Conservation (phyloP, 2,888 invertebrate genomes). For the Blera fallax region DNA sequence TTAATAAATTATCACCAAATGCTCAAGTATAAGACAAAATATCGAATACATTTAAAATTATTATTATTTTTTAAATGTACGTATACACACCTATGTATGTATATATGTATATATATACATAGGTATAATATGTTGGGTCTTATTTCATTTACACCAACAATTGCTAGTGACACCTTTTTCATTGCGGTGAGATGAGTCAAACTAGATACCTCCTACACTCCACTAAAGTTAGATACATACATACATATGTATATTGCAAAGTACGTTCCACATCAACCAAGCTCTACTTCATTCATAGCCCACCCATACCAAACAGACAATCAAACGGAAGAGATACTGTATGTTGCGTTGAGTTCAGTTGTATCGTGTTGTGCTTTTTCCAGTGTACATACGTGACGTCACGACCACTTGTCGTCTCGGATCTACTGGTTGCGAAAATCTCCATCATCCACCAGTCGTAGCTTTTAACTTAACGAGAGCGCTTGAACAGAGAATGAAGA, state of each 20-base stretch:
- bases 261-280: conserved; percentile 22
- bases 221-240: conserved; percentile 8
- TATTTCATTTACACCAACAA: conserved; percentile 39
- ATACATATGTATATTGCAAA: conserved; percentile 17
- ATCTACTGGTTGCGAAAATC: conserved; percentile 56
- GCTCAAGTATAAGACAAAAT: too few species aligned
- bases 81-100: not conserved
- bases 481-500: conserved; percentile 37
- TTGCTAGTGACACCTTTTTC: not conserved
- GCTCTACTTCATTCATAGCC: conserved; percentile 29
- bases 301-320: conserved; percentile 43
- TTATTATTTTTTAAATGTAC: not conserved
- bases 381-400: conserved; percentile 51
- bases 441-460: conserved; percentile 59
- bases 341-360: conserved; percentile 15
- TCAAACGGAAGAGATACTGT: conserved; percentile 34
- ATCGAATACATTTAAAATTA: too few species aligned
- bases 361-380: conserved; percentile 31
- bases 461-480: conserved; percentile 62
- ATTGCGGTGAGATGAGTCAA: conserved; percentile 49
- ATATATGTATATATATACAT: too few species aligned
- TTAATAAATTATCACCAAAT: too few species aligned
- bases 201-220: conserved; percentile 45
- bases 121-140: not conserved
- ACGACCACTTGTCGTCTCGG: conserved; percentile 65